phyloP scores from a whole-genome alignment of 2,113 vertebrate genomes.

The Prionailurus bengalensis region DNA sequence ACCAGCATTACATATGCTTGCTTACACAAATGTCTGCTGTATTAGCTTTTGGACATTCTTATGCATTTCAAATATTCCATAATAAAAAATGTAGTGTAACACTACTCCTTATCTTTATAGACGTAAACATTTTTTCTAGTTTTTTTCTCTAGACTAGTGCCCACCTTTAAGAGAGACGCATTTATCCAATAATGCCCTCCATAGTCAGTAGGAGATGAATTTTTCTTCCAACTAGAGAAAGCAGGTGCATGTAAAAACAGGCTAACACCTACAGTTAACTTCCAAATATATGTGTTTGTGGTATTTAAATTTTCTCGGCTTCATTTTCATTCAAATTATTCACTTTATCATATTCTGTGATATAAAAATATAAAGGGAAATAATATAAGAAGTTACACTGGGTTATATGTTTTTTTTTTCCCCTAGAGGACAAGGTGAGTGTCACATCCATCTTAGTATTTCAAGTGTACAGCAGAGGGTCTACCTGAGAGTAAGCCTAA shows the following conservation, averaged over 20 bases:
- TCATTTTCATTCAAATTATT: background rate
- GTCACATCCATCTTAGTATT: background rate
- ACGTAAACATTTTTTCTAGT: background rate
- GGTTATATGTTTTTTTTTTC: background rate
- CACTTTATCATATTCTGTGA: background rate
- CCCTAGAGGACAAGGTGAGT: background rate
- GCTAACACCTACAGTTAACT: background rate
- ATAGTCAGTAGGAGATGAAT: background rate
- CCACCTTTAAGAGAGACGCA: background rate
- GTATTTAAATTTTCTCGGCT: background rate
- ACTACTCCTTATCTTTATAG: background rate
- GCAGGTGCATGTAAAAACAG: background rate
- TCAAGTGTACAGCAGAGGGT: background rate
- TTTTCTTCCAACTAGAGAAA: background rate
- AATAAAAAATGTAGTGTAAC: background rate
- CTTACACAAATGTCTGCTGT: background rate
- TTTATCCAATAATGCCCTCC: background rate
- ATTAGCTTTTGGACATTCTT: background rate
- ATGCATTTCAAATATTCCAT: background rate
- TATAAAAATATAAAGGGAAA: conserved; percentile 22
- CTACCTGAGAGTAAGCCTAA: background rate
- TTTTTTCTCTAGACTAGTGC: background rate
- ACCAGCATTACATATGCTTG: background rate
- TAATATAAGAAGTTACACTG: background rate
- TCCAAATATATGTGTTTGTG: background rate